phyloP scores from a whole-genome alignment of 2,888 invertebrate species.

The Apamea crenata region DNA sequence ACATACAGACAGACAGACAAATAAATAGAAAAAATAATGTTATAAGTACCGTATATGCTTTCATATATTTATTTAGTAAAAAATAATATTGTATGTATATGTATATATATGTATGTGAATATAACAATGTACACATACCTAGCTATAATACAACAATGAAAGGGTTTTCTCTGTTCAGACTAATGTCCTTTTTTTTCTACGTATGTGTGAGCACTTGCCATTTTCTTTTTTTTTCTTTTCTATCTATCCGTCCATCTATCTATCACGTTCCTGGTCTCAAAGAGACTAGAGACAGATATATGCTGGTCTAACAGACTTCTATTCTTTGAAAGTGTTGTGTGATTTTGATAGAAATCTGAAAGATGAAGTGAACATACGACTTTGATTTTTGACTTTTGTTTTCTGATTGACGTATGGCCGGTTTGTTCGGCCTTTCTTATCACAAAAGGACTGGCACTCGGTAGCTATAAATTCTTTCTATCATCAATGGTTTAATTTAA shows the following conservation, averaged over 20 bases:
- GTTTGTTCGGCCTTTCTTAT: background rate
- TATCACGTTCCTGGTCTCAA: background rate
- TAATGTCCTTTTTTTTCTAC: background rate
- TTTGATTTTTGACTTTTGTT: conserved; percentile 12
- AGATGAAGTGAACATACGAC: background rate
- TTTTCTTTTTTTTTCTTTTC: background rate
- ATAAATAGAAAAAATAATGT: too few species aligned
- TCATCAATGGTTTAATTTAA: conserved; percentile 36
- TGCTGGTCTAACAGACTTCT: background rate
- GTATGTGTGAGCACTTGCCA: too few species aligned
- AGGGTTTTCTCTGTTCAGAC: background rate
- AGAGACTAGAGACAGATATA: background rate
- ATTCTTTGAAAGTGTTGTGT: conserved; percentile 19
- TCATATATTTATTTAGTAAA: too few species aligned
- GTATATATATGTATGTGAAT: background rate
- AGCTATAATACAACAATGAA: background rate
- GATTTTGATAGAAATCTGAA: conserved; percentile 1
- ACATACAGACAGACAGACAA: background rate
- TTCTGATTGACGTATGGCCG: background rate
- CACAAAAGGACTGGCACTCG: background rate
- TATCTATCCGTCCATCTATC: too few species aligned
- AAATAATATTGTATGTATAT: too few species aligned
- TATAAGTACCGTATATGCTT: too few species aligned
- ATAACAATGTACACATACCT: background rate
- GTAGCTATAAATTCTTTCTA: conserved; percentile 11